These are phyloP conservation scores for Venusia cambrica DNA, from an alignment of 2,888 invertebrate genomes.

Conservation along the genomic window DNA sequence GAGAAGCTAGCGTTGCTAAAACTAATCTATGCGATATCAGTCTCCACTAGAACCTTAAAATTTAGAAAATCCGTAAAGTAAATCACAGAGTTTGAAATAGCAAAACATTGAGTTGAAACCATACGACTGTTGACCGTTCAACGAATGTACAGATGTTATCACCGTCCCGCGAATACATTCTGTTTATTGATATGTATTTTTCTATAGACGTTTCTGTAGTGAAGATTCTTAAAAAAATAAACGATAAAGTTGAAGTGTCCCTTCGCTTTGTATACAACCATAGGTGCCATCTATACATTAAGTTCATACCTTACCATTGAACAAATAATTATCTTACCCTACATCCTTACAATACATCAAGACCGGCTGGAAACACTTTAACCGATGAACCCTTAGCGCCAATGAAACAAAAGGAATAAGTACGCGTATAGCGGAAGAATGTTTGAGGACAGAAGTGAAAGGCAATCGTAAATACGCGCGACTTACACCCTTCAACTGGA, in stretches of 20 bases:
- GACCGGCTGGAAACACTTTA: constrained; percentile 58
- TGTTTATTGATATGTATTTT: constrained; percentile 76
- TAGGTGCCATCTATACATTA: constrained; percentile 64
- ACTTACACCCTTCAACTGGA: constrained; percentile 35
- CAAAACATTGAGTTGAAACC: constrained; percentile 71
- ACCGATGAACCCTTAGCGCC: constrained; percentile 41
- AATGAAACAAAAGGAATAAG: constrained; percentile 33
- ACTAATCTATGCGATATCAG: constrained; percentile 81
- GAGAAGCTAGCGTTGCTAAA: constrained; percentile 81
- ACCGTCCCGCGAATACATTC: constrained; percentile 64
- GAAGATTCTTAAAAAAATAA: constrained; percentile 49
- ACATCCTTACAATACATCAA: constrained; percentile 67
- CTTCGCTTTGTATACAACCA: constrained; percentile 70
- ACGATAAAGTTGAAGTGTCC: constrained; percentile 64
- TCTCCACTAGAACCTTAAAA: constrained; percentile 80
- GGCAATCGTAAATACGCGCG: constrained; percentile 39
- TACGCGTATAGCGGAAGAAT: constrained; percentile 42
- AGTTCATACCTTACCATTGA: constrained; percentile 69
- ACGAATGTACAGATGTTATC: constrained; percentile 28
- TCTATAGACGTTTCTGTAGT: constrained; percentile 67
- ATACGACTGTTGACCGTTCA: constrained; percentile 57
- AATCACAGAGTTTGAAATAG: constrained; percentile 79
- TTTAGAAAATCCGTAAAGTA: constrained; percentile 79
- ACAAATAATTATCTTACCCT: constrained; percentile 66
- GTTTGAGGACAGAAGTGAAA: constrained; percentile 37